phyloP scores from a whole-genome alignment of 1,140 invertebrate species.

The Pachypsylla venusta region DNA sequence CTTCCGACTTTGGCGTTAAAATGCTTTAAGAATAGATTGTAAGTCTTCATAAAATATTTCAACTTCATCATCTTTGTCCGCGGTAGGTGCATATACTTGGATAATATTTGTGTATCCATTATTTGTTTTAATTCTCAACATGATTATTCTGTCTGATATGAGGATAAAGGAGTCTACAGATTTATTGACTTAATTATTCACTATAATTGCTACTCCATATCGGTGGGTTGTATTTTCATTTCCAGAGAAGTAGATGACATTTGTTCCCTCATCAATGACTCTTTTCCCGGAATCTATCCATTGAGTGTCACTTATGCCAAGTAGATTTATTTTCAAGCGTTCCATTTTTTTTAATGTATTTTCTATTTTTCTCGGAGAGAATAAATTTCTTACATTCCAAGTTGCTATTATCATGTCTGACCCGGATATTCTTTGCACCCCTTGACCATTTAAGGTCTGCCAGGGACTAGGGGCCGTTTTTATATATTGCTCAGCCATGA shows the following conservation, averaged over 20 bases:
- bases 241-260: slow-evolving; percentile 10
- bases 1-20: slow-evolving; percentile 25
- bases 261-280: neutral
- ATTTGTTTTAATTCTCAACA: slow-evolving; percentile 17
- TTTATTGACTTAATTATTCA: neutral
- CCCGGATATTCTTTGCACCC: slow-evolving; percentile 7
- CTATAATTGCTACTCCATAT: slow-evolving; percentile 8
- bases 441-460: slow-evolving; percentile 8
- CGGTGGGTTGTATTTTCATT: neutral
- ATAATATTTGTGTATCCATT: slow-evolving; percentile 14
- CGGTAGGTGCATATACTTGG: slow-evolving; percentile 17
- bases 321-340: slow-evolving; percentile 15
- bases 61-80: slow-evolving; percentile 13
- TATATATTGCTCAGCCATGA: slow-evolving; percentile 1
- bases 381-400: slow-evolving; percentile 8
- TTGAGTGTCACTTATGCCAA: slow-evolving; percentile 18
- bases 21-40: slow-evolving; percentile 14
- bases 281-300: slow-evolving; percentile 14
- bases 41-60: slow-evolving; percentile 16
- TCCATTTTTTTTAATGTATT: slow-evolving; percentile 13
- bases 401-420: slow-evolving; percentile 8
- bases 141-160: slow-evolving; percentile 18
- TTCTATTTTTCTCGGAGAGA: neutral
- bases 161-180: neutral
- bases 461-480: too few relatives aligned